Percentiles rank a stretch among this genome's conserved stretches.
Evolutionary conservation across 2,113 vertebrate species (phyloP).

Genomic region (Corythornis madagascariensis): DNA sequence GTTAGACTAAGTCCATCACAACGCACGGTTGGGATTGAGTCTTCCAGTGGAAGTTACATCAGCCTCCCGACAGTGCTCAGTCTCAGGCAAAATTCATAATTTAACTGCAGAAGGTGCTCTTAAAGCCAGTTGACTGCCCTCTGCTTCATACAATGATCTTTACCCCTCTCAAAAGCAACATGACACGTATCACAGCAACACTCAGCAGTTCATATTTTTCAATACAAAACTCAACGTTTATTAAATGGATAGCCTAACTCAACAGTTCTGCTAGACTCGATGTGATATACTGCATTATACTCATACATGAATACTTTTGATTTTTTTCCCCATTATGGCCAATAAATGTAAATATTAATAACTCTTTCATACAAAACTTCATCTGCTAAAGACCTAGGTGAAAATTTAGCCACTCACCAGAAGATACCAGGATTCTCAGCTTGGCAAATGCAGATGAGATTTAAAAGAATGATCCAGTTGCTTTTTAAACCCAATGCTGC

Average conservation of each 20-base stretch:
- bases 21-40: background rate
- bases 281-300: background rate
- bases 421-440: background rate
- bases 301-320: background rate
- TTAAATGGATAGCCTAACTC: background rate
- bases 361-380: background rate
- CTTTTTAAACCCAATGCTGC: background rate
- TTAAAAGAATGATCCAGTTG: background rate
- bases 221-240: background rate
- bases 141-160: background rate
- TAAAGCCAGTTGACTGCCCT: background rate
- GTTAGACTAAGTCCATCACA: background rate
- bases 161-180: background rate
- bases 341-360: background rate
- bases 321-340: background rate
- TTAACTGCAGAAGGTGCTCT: background rate
- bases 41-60: background rate
- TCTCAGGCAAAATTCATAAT: background rate
- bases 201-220: background rate
- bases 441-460: background rate
- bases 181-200: background rate
- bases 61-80: background rate
- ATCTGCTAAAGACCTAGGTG: background rate
- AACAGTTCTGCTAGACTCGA: background rate
- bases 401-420: background rate